Percentiles rank a stretch among this genome's conserved stretches.
Conservation (phyloP, 1,140 invertebrate genomes). For the Schlechtendalia chinensis region DNA sequence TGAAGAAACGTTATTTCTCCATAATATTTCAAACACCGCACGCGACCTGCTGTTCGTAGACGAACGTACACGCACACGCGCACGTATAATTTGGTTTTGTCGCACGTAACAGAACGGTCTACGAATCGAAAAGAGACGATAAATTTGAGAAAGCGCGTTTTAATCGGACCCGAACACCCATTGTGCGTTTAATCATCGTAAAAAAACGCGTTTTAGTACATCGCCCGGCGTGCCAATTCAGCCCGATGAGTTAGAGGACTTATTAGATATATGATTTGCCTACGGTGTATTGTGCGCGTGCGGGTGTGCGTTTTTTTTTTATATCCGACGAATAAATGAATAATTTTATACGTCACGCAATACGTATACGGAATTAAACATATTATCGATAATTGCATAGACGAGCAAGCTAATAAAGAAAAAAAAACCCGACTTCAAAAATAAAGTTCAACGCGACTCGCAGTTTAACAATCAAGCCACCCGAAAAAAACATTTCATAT, state of each 20-base stretch:
- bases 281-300: too few species aligned
- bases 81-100: neutral
- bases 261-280: neutral
- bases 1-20: neutral
- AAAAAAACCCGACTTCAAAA: too few species aligned
- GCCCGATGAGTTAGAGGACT: neutral
- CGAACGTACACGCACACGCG: too few species aligned
- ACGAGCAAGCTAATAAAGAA: too few species aligned
- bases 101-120: neutral
- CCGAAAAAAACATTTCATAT: too few species aligned
- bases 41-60: too few species aligned
- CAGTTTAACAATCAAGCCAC: too few species aligned
- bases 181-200: conserved; percentile 4
- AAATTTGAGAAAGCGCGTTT: neutral
- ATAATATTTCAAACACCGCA: neutral
- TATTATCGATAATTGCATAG: too few species aligned
- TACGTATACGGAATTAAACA: too few species aligned
- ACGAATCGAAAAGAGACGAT: neutral
- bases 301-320: neutral
- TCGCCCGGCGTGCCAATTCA: neutral
- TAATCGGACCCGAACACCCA: neutral
- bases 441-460: too few species aligned
- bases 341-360: neutral
- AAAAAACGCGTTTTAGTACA: neutral
- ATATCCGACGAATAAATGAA: neutral